Evolutionary conservation across 1,140 invertebrate genomes (phyloP).

Genomic region (Camponotus floridanus): DNA sequence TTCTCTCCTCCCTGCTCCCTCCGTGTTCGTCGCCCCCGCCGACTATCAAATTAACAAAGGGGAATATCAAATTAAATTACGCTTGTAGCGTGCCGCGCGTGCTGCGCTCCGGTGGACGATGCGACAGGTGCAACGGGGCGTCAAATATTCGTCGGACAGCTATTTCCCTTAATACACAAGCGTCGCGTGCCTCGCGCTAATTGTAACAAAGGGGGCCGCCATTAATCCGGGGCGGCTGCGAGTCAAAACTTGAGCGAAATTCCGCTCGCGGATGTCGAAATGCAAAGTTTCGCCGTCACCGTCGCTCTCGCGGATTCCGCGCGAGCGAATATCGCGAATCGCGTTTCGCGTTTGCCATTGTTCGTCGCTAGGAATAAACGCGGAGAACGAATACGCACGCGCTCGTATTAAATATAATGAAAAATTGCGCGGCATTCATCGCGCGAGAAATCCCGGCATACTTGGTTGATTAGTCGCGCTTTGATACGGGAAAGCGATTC

Average conservation of each 20-base stretch:
- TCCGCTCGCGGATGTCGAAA: constrained; percentile 27
- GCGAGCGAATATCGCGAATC: background rate
- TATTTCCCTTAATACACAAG: constrained; percentile 53
- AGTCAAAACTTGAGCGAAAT: constrained; percentile 54
- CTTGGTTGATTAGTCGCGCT: constrained; percentile 59
- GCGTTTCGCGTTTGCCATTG: constrained; percentile 35
- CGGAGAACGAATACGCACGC: constrained; percentile 15
- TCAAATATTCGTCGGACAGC: constrained; percentile 72
- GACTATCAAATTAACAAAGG: constrained; percentile 78
- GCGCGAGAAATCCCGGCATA: constrained; percentile 41
- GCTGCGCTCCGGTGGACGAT: constrained; percentile 53
- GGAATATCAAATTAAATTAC: constrained; percentile 81
- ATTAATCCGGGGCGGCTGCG: constrained; percentile 36
- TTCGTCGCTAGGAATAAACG: constrained; percentile 17
- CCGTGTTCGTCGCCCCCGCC: constrained; percentile 6
- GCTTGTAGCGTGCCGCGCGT: constrained; percentile 42
- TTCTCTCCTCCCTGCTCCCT: background rate
- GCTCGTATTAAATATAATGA: constrained; percentile 60
- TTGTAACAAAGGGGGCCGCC: constrained; percentile 56
- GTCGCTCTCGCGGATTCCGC: too few species aligned
- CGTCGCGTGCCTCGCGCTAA: constrained; percentile 44
- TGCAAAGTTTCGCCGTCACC: background rate
- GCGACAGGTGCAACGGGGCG: constrained; percentile 62
- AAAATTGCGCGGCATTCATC: constrained; percentile 46
- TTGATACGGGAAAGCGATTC: constrained; percentile 35